Evolutionary conservation across 1,140 invertebrate species (phyloP).

Genomic region (Hycleus phaleratus): DNA sequence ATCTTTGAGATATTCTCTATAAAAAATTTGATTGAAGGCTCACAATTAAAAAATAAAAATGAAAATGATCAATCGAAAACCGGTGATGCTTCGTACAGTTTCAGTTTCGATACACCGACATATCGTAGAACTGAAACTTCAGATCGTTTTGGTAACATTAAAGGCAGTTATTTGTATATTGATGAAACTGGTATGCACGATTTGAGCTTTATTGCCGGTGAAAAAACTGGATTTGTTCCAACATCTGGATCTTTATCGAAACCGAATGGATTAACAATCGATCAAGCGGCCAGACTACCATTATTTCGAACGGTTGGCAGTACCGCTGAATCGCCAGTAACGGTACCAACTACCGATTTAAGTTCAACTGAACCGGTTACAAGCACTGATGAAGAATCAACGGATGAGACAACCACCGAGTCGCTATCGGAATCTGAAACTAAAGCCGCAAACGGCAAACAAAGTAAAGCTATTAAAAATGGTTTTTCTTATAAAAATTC

Average conservation of each 20-base stretch:
- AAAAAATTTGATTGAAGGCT: too few relatives aligned
- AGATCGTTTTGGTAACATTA: constrained; percentile 29
- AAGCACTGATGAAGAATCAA: neutral
- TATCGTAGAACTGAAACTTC: constrained; percentile 26
- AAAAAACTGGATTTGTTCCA: constrained; percentile 26
- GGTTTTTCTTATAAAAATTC: constrained; percentile 26
- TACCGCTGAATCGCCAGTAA: neutral
- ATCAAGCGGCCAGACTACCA: neutral
- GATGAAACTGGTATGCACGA: constrained; percentile 20
- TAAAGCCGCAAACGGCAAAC: constrained; percentile 23
- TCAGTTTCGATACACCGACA: constrained; percentile 18
- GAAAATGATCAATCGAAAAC: neutral
- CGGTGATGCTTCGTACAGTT: constrained; percentile 22
- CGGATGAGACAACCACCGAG: constrained; percentile 25
- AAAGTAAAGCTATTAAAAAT: constrained; percentile 14
- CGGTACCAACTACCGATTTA: neutral
- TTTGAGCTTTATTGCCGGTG: constrained; percentile 25
- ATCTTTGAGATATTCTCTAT: too few relatives aligned
- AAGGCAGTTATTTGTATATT: constrained; percentile 27
- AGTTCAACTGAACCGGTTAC: neutral
- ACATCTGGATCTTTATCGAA: constrained; percentile 14
- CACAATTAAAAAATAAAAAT: neutral
- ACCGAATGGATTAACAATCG: neutral
- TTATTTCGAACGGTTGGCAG: too few relatives aligned
- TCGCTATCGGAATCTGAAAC: constrained; percentile 24